Conservation (phyloP, 2,113 vertebrate genomes). For the Sander vitreus region DNA sequence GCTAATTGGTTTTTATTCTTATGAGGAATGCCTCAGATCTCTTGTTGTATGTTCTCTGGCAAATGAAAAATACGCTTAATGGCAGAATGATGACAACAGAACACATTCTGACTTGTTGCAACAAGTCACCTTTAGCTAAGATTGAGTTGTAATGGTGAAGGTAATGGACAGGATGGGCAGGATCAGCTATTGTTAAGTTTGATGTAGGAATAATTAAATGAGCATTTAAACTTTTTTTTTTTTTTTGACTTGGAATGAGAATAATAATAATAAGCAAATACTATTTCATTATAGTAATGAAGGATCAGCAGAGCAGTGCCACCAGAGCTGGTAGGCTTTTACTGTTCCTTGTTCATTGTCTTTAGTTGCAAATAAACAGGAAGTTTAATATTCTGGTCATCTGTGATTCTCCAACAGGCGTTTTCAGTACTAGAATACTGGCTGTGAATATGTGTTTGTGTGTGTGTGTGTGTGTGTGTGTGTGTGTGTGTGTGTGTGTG, state of each 20-base stretch:
- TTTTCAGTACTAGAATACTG: slow-evolving; percentile 20
- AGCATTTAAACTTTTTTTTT: background rate
- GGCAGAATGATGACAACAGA: background rate
- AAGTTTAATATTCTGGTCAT: slow-evolving; percentile 34
- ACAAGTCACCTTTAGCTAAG: background rate
- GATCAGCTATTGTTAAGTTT: background rate
- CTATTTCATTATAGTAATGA: background rate
- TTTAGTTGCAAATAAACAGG: slow-evolving; percentile 43
- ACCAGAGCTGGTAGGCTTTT: background rate
- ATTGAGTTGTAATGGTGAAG: background rate
- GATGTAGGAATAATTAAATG: background rate
- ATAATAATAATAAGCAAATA: background rate
- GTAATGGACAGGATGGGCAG: background rate
- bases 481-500: slow-evolving; percentile 12
- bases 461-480: slow-evolving; percentile 4
- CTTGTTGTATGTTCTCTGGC: background rate
- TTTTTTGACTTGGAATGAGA: background rate
- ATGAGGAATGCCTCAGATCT: slow-evolving; percentile 26
- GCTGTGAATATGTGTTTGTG: slow-evolving; percentile 26
- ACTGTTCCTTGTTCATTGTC: background rate
- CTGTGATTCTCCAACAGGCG: slow-evolving; percentile 24
- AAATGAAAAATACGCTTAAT: slow-evolving; percentile 11
- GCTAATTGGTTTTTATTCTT: slow-evolving; percentile 58
- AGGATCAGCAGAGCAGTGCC: background rate
- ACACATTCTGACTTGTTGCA: background rate